Percentiles rank a stretch among this genome's conserved stretches.
These are phyloP conservation scores for Lepus timidus DNA, from an alignment of 2,113 vertebrate genomes.

Conservation along the genomic window DNA sequence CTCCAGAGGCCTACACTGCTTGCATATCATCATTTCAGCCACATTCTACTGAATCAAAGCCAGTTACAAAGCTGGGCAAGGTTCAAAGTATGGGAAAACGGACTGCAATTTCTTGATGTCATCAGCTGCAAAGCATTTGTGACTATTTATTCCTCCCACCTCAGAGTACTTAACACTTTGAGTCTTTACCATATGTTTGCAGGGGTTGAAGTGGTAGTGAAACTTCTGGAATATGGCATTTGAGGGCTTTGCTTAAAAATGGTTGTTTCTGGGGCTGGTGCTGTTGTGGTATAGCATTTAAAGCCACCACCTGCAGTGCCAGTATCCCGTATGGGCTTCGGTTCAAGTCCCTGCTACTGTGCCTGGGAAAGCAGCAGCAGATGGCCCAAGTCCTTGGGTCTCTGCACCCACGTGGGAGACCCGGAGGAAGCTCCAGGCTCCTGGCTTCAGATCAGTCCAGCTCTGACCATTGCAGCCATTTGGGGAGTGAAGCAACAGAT, in stretches of 20 bases:
- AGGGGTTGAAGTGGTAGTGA: neutral
- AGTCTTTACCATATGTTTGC: neutral
- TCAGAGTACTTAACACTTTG: neutral
- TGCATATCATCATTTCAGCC: neutral
- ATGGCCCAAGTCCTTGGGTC: no score
- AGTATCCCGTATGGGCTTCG: no score
- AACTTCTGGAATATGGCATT: neutral
- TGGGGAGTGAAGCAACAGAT: no score
- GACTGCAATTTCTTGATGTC: neutral
- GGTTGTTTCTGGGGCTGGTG: no score
- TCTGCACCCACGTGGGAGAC: no score
- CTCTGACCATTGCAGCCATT: no score
- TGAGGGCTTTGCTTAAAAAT: constrained; percentile 2
- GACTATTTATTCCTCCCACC: neutral
- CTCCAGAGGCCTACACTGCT: neutral
- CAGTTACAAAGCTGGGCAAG: neutral
- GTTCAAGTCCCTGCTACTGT: no score
- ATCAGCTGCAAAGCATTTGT: neutral
- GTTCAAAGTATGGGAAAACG: neutral
- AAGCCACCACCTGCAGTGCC: no score
- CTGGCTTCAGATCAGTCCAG: no score
- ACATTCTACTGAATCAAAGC: neutral
- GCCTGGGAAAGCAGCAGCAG: no score
- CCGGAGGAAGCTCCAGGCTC: no score
- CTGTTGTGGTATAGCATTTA: no score